A percentile compares a stretch with the other conserved stretches of the same genome.
Conservation (phyloP, 2,113 vertebrate genomes). For the Mungos mungo region DNA sequence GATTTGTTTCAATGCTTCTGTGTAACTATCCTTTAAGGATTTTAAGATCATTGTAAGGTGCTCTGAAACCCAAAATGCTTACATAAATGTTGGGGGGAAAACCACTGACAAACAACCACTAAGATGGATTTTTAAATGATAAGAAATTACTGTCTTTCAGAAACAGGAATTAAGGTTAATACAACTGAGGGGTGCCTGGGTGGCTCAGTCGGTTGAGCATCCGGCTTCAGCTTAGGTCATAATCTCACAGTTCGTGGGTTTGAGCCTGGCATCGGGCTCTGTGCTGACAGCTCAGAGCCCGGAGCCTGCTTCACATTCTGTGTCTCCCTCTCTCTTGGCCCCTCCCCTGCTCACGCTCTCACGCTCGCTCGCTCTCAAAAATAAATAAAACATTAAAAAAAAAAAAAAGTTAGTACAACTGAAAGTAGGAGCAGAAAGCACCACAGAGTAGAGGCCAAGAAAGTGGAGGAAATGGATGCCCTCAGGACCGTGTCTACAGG, state of each 20-base stretch:
- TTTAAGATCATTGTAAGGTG: background rate
- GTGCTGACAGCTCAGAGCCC: too few relatives aligned
- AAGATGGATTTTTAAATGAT: background rate
- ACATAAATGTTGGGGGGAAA: background rate
- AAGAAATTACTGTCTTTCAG: background rate
- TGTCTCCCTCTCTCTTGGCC: too few relatives aligned
- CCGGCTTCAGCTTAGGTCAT: too few relatives aligned
- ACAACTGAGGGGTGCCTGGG: too few relatives aligned
- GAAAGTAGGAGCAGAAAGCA: background rate
- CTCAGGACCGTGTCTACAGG: background rate
- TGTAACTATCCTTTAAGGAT: background rate
- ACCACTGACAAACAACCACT: background rate
- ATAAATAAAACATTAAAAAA: too few relatives aligned
- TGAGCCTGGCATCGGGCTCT: too few relatives aligned
- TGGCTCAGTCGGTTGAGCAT: too few relatives aligned
- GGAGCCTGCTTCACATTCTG: too few relatives aligned
- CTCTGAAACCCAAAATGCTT: background rate
- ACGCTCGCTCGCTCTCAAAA: too few relatives aligned
- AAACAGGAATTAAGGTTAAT: background rate
- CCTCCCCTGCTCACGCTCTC: too few relatives aligned
- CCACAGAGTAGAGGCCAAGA: background rate
- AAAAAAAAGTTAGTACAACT: background rate
- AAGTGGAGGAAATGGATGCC: background rate
- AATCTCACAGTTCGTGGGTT: too few relatives aligned
- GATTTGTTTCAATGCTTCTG: background rate